A percentile compares a stretch with the other conserved stretches of the same genome.
Evolutionary conservation across 2,113 vertebrate genomes (phyloP).

Genomic region (Mobula birostris): DNA sequence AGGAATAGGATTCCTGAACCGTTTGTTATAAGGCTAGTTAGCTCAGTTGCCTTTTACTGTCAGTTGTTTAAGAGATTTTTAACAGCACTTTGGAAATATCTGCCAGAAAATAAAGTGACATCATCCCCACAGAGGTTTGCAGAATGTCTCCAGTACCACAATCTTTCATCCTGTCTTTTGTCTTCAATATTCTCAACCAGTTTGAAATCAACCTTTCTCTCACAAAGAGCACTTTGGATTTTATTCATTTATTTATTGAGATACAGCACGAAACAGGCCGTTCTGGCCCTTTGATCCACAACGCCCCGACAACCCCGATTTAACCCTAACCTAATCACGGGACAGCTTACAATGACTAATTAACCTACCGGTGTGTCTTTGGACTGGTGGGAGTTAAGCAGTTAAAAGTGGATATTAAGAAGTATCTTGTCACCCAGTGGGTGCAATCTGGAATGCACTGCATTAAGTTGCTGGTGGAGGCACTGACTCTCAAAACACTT

Average conservation of each 20-base stretch:
- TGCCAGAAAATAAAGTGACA: slow-evolving; percentile 16
- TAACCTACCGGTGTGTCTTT: no score
- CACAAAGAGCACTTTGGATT: background rate
- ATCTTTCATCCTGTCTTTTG: background rate
- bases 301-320: no score
- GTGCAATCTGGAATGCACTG: no score
- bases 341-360: no score
- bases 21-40: slow-evolving; percentile 14
- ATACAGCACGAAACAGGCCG: no score
- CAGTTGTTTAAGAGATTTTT: background rate
- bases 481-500: no score
- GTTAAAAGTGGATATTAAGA: no score
- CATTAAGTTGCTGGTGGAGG: no score
- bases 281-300: no score
- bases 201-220: background rate
- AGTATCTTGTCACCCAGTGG: no score
- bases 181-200: background rate
- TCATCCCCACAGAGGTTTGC: slow-evolving; percentile 4
- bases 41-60: background rate
- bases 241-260: background rate
- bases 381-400: no score
- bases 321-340: no score
- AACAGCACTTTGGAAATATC: slow-evolving; percentile 15
- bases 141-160: background rate
- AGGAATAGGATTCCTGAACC: background rate